These are phyloP conservation scores for Drosophila tripunctata DNA, from an alignment of 2,888 invertebrate genomes.

Conservation along the genomic window DNA sequence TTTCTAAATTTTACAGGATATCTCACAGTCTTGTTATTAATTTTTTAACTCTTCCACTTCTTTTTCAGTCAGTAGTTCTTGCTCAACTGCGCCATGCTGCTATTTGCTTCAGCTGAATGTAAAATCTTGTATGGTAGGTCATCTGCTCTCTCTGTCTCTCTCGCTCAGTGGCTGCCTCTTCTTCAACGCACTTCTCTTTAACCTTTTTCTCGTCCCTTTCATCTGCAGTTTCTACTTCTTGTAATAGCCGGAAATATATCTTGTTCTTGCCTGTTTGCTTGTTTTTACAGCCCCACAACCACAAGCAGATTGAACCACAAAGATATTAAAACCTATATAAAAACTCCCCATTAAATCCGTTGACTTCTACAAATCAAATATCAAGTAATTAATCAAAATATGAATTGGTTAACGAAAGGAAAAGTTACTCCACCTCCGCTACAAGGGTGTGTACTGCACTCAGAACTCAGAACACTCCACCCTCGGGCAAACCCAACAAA, in stretches of 20 bases:
- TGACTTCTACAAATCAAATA: slow-evolving; percentile 30
- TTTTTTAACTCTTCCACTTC: not conserved
- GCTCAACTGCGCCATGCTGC: slow-evolving; percentile 44
- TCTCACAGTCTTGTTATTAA: not conserved
- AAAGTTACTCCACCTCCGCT: slow-evolving; percentile 23
- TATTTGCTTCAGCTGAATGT: slow-evolving; percentile 43
- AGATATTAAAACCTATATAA: slow-evolving; percentile 39
- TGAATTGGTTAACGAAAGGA: slow-evolving; percentile 13
- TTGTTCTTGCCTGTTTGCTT: slow-evolving; percentile 34
- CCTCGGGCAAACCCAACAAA: not conserved
- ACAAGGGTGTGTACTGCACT: slow-evolving; percentile 48
- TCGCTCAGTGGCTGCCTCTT: not conserved
- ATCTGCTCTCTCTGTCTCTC: slow-evolving; percentile 16
- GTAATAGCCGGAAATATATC: slow-evolving; percentile 69
- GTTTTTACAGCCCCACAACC: slow-evolving; percentile 11
- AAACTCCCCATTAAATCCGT: slow-evolving; percentile 20
- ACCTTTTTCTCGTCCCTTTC: not conserved
- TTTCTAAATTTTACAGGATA: slow-evolving; percentile 6
- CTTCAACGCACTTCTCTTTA: not conserved
- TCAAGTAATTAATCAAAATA: slow-evolving; percentile 64
- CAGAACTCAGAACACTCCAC: slow-evolving; percentile 4
- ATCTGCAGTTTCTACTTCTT: slow-evolving; percentile 13
- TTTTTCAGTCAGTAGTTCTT: slow-evolving; percentile 19
- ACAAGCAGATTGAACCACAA: slow-evolving; percentile 37
- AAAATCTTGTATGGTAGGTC: slow-evolving; percentile 58